phyloP scores from a whole-genome alignment of 1,140 invertebrate species.

The Meteorus sp. region DNA sequence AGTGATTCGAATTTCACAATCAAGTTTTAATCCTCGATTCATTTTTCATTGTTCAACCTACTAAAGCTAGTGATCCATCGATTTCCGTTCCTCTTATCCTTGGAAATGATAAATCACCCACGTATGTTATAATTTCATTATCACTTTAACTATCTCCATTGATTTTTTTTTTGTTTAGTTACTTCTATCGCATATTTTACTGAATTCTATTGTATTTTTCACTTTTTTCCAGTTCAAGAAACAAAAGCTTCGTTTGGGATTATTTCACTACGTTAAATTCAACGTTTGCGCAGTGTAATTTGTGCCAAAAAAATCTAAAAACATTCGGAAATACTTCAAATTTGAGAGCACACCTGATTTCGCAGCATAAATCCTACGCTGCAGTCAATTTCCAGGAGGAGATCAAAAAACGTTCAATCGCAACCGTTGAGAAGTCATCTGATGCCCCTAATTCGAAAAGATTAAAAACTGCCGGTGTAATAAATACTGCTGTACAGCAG shows the following conservation, averaged over 20 bases:
- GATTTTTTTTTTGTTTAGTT: too few relatives aligned
- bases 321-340: conserved; percentile 7
- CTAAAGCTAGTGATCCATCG: background rate
- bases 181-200: background rate
- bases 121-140: conserved; percentile 7
- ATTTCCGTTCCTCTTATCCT: background rate
- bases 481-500: background rate
- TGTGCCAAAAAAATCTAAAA: conserved; percentile 4
- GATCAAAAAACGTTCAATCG: background rate
- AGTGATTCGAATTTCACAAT: background rate
- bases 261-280: background rate
- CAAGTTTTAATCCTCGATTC: background rate
- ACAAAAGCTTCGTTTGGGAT: conserved; percentile 1
- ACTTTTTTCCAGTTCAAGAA: background rate
- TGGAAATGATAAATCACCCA: background rate
- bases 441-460: background rate
- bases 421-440: background rate
- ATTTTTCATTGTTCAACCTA: background rate
- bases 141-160: background rate
- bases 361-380: background rate
- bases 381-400: background rate
- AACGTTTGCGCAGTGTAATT: background rate
- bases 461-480: background rate
- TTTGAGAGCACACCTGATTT: background rate
- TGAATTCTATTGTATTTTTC: background rate